Base-by-base conservation (phyloP, 2,797 vertebrate genomes). In the Clarias pachynema region DNA sequence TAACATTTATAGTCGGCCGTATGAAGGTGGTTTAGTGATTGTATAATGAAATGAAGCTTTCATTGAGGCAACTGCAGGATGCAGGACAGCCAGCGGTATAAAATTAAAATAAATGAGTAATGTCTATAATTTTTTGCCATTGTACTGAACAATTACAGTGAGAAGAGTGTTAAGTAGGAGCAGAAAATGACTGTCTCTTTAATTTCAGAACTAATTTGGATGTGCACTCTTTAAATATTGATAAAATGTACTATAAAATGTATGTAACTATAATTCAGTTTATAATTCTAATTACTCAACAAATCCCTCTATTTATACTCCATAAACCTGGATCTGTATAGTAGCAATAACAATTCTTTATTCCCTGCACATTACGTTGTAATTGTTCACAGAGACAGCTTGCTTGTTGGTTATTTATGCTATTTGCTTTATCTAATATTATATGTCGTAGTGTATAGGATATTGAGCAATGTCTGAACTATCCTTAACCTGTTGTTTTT, bases 241-340 rank as follows among this genome's bases (percentile, higher is more conserved):
- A 15, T 18, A 8, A 53, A 20, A 74, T 26, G n/a, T 49, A 49
- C 49, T 14, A 53, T 53, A 29, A n/a, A 9, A 3, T 74, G 24
- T 16, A 53, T 53, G 49, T 53, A 53, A 53, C 49, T 6, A 26
- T 20, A 29, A 74, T 74, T 26, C 5, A 56, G 44, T 74, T 74
- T 56, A n/a, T 74, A 18, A 74, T 74, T 74, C 14, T 74, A 74
- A 44, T 26, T 53, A 73, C 70, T 73, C 69, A 22, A 72, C 9
- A 72, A 9, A 29, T 56, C 22, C 10, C 8, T 74, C 49, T 1
- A 34, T 77, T 59, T 77, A 59, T 59, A 59, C 9, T 57, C 31
- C 18, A 34, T 20, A 59, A 18, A 59, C 29, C 53, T 59, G 74
- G 16, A 59, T 34, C 16, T 57, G 4, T 24, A 73, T n/a, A 49